Evolutionary conservation across 2,113 vertebrate species (phyloP).

Genomic region (Marmota flaviventris): DNA sequence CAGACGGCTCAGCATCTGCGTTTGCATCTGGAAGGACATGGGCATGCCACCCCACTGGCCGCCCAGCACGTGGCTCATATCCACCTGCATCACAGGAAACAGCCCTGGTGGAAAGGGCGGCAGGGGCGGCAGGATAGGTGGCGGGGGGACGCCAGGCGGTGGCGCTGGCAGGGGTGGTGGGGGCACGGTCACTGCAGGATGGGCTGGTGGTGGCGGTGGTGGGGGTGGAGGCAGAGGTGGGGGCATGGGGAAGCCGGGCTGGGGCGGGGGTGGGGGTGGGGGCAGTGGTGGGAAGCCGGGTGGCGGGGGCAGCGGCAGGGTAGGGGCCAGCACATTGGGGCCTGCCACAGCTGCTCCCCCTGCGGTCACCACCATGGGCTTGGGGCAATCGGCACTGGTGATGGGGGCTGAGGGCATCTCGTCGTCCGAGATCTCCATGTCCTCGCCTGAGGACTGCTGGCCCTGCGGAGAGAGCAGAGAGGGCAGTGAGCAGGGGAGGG

Average conservation of each 20-base stretch:
- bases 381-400: constrained; percentile 93
- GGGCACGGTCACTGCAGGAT: constrained; percentile 85
- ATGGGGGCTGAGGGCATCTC: constrained; percentile 95
- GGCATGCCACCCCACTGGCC: constrained; percentile 96
- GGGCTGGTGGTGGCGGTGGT: constrained; percentile 85
- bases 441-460: constrained; percentile 97
- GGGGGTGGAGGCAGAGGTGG: constrained; percentile 89
- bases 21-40: constrained; percentile 99
- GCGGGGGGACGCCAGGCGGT: constrained; percentile 89
- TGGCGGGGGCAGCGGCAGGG: constrained; percentile 90
- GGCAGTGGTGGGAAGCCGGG: constrained; percentile 92
- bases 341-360: constrained; percentile 91
- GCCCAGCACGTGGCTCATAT: constrained; percentile 94
- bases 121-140: constrained; percentile 92
- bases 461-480: constrained; percentile 84
- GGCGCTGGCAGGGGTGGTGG: constrained; percentile 86
- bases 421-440: constrained; percentile 99
- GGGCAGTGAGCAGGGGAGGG: background rate
- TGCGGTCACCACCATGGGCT: constrained; percentile 96
- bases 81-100: constrained; percentile 96
- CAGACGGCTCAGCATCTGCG: constrained; percentile 98
- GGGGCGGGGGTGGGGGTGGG: constrained; percentile 88
- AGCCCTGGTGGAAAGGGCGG: constrained; percentile 92
- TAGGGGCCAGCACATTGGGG: constrained; percentile 89
- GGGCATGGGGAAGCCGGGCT: constrained; percentile 87